These are phyloP conservation scores for Tetrax tetrax DNA, from an alignment of 2,113 vertebrate genomes.

Conservation along the genomic window DNA sequence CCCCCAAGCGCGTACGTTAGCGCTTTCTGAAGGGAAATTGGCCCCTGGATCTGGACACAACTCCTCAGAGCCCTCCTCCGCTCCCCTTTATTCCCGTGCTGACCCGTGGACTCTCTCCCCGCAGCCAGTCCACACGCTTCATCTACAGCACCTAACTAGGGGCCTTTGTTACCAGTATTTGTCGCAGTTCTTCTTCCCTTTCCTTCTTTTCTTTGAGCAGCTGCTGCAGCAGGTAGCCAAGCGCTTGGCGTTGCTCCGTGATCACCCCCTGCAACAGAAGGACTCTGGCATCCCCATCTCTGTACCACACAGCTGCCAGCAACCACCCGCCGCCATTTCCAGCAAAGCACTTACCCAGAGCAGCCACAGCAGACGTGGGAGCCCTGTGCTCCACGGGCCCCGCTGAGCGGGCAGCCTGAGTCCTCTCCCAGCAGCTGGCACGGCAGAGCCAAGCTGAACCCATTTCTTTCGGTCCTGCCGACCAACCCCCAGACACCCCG, in stretches of 20 bases:
- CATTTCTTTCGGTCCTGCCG: not conserved
- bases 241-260: constrained; percentile 81
- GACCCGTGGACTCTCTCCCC: not conserved
- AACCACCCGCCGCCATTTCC: not conserved
- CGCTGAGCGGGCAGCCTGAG: not conserved
- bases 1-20: accelerated
- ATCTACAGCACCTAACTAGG: not conserved
- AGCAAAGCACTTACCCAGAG: not conserved
- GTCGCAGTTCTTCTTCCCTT: constrained; percentile 87
- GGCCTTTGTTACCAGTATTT: constrained; percentile 83
- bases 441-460: not conserved
- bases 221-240: constrained; percentile 87
- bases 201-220: constrained; percentile 92
- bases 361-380: not conserved
- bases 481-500: not conserved
- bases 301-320: accelerated
- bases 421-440: not conserved
- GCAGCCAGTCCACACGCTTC: not conserved
- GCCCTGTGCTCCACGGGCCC: not conserved
- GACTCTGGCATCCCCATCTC: not conserved
- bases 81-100: not conserved
- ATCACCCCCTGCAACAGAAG: constrained; percentile 82
- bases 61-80: not conserved
- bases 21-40: not conserved
- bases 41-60: not conserved